Percentiles rank a stretch among this genome's conserved stretches.
Conservation (phyloP, 2,797 vertebrate genomes). For the Semaprochilodus insignis region DNA sequence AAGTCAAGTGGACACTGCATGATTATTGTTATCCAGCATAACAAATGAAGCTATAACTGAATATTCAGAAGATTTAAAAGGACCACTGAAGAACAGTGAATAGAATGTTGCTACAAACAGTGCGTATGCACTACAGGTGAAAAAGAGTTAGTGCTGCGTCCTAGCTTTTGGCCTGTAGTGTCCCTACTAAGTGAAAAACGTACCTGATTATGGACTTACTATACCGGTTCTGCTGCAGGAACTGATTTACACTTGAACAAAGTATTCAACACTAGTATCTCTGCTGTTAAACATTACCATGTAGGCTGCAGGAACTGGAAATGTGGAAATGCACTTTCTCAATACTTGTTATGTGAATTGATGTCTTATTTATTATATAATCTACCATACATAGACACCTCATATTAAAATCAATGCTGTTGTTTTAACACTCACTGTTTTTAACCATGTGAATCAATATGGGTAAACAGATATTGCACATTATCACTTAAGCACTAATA, state of each 20-base stretch:
- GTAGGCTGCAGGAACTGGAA: neutral
- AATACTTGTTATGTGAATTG: neutral
- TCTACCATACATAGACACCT: neutral
- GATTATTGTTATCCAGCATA: no score
- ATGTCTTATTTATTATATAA: conserved; percentile 4
- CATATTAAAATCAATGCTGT: neutral
- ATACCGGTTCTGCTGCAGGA: neutral
- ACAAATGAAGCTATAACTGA: no score
- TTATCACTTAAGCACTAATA: conserved; percentile 3
- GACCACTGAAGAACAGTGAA: no score
- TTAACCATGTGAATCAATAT: neutral
- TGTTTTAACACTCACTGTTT: neutral
- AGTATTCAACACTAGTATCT: neutral
- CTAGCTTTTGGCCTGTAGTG: neutral
- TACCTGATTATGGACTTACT: neutral
- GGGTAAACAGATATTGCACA: neutral
- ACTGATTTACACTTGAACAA: neutral
- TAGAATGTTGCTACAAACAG: no score
- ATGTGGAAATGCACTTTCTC: no score
- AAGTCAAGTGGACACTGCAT: no score
- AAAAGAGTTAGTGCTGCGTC: no score
- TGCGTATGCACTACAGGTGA: no score
- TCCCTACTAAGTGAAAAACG: neutral
- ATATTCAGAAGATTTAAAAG: no score
- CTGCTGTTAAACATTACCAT: neutral